Conservation (phyloP, 2,888 invertebrate genomes). For the Dromius quadrimaculatus region DNA sequence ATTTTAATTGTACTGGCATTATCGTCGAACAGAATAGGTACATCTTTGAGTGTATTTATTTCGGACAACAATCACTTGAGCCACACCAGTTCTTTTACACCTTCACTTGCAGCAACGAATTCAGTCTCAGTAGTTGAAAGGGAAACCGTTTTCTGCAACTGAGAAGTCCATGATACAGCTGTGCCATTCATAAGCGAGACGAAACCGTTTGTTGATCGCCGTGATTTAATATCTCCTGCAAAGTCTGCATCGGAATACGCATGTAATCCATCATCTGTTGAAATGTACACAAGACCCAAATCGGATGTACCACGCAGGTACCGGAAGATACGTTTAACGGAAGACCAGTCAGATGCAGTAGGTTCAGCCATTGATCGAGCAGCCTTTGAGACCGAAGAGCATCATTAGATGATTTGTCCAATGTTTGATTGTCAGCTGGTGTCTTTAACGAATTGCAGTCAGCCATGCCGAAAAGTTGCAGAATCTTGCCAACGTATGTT, state of each 20-base stretch:
- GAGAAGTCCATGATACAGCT: constrained; percentile 50
- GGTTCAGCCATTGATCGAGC: constrained; percentile 53
- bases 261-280: constrained; percentile 44
- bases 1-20: too few species aligned
- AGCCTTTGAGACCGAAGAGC: constrained; percentile 55
- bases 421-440: constrained; percentile 52
- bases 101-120: too few species aligned
- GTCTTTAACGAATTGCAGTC: constrained; percentile 53
- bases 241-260: constrained; percentile 52
- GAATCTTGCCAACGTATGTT: constrained; percentile 53
- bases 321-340: constrained; percentile 52
- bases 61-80: too few species aligned
- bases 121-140: constrained; percentile 15
- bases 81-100: too few species aligned
- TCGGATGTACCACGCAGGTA: constrained; percentile 55
- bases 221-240: constrained; percentile 51
- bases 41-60: too few species aligned
- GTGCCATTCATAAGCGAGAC: constrained; percentile 45
- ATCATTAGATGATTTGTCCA: constrained; percentile 31
- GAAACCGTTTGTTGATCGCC: constrained; percentile 50
- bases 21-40: too few species aligned
- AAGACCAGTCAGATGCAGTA: constrained; percentile 38
- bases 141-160: constrained; percentile 50
- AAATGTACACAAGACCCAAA: constrained; percentile 51
- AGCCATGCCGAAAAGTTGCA: constrained; percentile 53